Conservation (phyloP, 2,888 invertebrate species). For the Coecobrya sp. region DNA sequence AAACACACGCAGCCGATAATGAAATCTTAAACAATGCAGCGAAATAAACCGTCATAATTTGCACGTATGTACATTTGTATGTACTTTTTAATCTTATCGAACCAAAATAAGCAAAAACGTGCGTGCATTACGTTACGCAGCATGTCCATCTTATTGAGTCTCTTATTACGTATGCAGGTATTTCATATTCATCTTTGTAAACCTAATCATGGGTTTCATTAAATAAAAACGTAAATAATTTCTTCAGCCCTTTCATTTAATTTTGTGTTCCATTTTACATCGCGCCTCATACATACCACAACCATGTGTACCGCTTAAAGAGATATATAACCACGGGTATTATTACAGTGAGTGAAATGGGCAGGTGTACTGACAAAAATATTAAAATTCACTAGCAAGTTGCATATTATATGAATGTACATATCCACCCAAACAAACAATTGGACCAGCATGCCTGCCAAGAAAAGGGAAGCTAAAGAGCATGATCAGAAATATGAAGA, state of each 20-base stretch:
- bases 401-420: too few species aligned
- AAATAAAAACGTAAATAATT: conserved; percentile 37
- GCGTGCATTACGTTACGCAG: neutral
- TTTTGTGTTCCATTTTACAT: conserved; percentile 24
- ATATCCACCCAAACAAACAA: conserved; percentile 36
- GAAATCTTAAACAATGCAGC: conserved; percentile 15
- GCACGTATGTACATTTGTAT: neutral
- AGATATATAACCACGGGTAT: neutral
- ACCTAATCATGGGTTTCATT: conserved; percentile 31
- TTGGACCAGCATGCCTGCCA: conserved; percentile 35
- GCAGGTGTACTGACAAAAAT: neutral
- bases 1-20: neutral
- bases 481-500: neutral
- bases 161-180: conserved; percentile 39
- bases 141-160: neutral
- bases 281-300: neutral
- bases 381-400: neutral
- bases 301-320: neutral
- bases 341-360: conserved; percentile 32
- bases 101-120: neutral
- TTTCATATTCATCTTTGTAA: neutral
- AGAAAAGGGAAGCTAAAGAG: neutral
- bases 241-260: conserved; percentile 10
- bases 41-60: neutral
- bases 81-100: neutral